These are phyloP conservation scores for Drosophila atripex DNA, from an alignment of 2,888 invertebrate species.

Conservation along the genomic window DNA sequence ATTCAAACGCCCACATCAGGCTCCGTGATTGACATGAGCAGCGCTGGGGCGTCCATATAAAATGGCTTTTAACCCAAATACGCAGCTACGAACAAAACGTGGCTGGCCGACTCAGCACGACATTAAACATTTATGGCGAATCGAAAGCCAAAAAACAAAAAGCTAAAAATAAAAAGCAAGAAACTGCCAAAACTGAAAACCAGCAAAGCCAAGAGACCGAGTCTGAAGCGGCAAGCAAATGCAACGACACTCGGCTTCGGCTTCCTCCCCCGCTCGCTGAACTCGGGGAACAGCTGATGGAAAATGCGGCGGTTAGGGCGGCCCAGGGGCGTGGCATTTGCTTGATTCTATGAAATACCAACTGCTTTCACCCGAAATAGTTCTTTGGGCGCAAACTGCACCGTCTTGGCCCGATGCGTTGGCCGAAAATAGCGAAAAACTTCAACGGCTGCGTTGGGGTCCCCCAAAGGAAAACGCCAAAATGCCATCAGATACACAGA, in stretches of 20 bases:
- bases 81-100: conserved; percentile 61
- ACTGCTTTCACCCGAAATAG: conserved; percentile 70
- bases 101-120: conserved; percentile 60
- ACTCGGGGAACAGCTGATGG: conserved; percentile 66
- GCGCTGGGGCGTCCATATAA: conserved; percentile 54
- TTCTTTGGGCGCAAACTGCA: conserved; percentile 63
- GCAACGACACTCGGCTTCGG: conserved; percentile 14
- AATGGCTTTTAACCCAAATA: conserved; percentile 73
- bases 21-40: conserved; percentile 45
- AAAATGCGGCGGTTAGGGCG: conserved; percentile 53
- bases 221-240: conserved; percentile 34
- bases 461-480: conserved; percentile 47
- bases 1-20: conserved; percentile 39
- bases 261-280: conserved; percentile 22
- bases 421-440: conserved; percentile 77
- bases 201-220: conserved; percentile 45
- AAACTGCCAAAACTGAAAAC: conserved; percentile 48
- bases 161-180: not conserved
- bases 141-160: conserved; percentile 33
- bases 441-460: conserved; percentile 75
- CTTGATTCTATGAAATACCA: conserved; percentile 55
- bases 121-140: conserved; percentile 62
- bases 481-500: conserved; percentile 43
- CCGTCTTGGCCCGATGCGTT: conserved; percentile 57
- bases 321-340: conserved; percentile 37